Evolutionary conservation across 2,888 invertebrate species (phyloP).

Genomic region (Synanthedon myopaeformis): DNA sequence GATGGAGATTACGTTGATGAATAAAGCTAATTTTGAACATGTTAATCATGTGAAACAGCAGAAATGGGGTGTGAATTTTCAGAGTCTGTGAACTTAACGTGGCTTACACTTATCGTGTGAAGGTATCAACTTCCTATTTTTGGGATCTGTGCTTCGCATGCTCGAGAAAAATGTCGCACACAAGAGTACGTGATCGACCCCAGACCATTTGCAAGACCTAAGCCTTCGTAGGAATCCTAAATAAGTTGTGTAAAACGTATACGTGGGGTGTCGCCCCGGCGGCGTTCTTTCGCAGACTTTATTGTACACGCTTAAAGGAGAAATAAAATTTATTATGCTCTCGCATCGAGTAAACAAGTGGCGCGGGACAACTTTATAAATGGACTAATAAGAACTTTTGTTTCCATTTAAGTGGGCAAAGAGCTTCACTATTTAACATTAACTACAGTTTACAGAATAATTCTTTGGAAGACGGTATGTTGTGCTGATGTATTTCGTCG

Average conservation of each 20-base stretch:
- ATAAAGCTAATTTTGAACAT: too few species aligned
- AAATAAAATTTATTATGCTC: constrained; percentile 16
- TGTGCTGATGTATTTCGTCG: too few species aligned
- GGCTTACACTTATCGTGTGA: too few species aligned
- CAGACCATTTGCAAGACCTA: constrained; percentile 10
- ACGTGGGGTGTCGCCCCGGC: constrained; percentile 6
- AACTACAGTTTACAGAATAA: too few species aligned
- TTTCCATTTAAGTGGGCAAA: background rate
- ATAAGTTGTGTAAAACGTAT: constrained; percentile 21
- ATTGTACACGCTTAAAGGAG: constrained; percentile 11
- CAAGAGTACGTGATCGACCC: constrained; percentile 3
- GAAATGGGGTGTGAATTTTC: too few species aligned
- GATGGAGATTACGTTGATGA: too few species aligned
- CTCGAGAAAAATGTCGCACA: background rate
- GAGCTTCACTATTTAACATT: too few species aligned
- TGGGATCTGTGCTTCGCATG: background rate
- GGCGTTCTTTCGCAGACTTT: constrained; percentile 9
- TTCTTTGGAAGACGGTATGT: too few species aligned
- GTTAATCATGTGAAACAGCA: too few species aligned
- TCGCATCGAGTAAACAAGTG: constrained; percentile 13
- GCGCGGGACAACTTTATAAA: background rate
- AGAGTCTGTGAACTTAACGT: too few species aligned
- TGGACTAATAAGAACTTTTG: background rate
- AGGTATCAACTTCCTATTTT: too few species aligned
- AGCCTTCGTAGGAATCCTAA: constrained; percentile 20